Conservation (phyloP, 1,140 invertebrate genomes). For the Agrypnia vestita region DNA sequence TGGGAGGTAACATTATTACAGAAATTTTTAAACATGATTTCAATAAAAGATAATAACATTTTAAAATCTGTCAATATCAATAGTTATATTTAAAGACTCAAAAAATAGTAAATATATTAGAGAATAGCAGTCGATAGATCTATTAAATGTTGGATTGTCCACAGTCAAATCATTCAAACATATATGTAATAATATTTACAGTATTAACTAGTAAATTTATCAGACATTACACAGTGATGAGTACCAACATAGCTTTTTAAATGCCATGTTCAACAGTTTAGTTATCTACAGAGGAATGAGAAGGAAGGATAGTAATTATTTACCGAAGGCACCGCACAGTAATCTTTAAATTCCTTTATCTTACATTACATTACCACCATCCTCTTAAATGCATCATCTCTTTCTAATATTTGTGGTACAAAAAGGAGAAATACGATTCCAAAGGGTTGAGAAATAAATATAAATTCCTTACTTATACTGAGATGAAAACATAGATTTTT, state of each 20-base stretch:
- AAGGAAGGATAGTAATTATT: slow-evolving; percentile 22
- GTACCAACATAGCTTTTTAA: neutral
- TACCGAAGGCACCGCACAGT: slow-evolving; percentile 33
- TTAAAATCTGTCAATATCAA: slow-evolving; percentile 18
- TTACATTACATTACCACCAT: neutral
- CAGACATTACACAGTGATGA: neutral
- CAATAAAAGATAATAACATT: neutral
- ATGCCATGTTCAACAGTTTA: neutral
- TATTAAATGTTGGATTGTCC: slow-evolving; percentile 31
- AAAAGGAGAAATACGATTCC: no score
- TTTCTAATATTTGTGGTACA: no score
- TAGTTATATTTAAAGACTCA: slow-evolving; percentile 29
- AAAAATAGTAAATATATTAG: slow-evolving; percentile 26
- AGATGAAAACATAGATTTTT: neutral
- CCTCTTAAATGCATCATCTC: neutral
- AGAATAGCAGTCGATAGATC: slow-evolving; percentile 11
- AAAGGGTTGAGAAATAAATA: slow-evolving; percentile 8
- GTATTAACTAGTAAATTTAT: neutral
- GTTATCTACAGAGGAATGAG: slow-evolving; percentile 31
- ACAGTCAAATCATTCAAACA: neutral
- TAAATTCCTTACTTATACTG: neutral
- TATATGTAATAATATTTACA: slow-evolving; percentile 14
- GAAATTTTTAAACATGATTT: slow-evolving; percentile 13
- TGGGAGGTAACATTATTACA: slow-evolving; percentile 9
- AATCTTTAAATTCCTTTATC: neutral